These are phyloP conservation scores for Anabas testudineus DNA, from an alignment of 2,797 vertebrate genomes.

Conservation along the genomic window DNA sequence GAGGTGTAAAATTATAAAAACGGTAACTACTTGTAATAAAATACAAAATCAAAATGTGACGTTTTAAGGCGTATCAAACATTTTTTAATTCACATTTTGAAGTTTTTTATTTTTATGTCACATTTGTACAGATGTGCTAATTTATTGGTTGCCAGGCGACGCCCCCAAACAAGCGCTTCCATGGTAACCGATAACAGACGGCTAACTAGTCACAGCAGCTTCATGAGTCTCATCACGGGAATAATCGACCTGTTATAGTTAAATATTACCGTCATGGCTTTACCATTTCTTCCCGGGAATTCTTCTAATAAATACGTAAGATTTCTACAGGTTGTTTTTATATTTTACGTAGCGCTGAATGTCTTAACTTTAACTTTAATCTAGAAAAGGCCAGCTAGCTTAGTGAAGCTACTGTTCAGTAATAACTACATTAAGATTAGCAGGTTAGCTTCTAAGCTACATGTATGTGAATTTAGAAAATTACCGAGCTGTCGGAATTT, in stretches of 20 bases:
- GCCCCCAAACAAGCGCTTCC: slow-evolving; percentile 51
- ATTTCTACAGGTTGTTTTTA: slow-evolving; percentile 11
- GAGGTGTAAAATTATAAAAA: no score
- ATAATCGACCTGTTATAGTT: not conserved
- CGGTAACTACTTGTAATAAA: no score
- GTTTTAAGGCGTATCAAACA: no score
- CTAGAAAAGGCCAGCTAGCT: not conserved
- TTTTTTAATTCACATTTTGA: no score
- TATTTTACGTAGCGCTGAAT: not conserved
- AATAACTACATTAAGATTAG: no score
- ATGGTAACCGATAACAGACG: slow-evolving; percentile 48
- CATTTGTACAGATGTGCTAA: not conserved
- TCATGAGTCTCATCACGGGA: not conserved
- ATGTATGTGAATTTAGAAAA: not conserved
- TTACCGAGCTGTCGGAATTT: not conserved
- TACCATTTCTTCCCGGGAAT: slow-evolving; percentile 86
- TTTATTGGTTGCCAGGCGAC: slow-evolving; percentile 51
- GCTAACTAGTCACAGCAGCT: not conserved
- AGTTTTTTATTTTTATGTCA: no score
- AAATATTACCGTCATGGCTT: slow-evolving; percentile 76
- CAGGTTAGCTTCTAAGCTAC: not conserved
- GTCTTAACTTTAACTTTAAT: not conserved
- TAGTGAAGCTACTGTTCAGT: not conserved
- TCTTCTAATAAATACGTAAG: slow-evolving; percentile 86
- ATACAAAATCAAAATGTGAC: no score